Base-by-base conservation (phyloP, 2,888 invertebrate genomes). In the Drosophila colorata region DNA sequence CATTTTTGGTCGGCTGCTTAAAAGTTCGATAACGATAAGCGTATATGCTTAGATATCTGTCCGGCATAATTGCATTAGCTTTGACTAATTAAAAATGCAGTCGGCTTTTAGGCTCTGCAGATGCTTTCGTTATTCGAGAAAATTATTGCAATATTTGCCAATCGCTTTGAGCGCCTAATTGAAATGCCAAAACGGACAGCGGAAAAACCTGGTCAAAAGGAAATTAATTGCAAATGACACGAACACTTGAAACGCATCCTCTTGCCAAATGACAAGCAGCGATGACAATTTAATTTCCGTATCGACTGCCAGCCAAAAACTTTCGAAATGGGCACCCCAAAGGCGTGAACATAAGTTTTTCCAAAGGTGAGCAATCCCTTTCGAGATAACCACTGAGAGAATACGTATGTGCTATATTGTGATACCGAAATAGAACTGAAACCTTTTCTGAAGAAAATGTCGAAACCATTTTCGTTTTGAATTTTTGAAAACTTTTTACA, bases 151-250 rank as follows among this genome's bases (percentile, higher is more conserved):
- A 69, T 76, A 75, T 63, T 67, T 63, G 60, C 13, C 52, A 44
- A 37, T 40, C 35, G 48, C 81, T 74, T 86, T 86, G 80, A 74
- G 66, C 59, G 51, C 33, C 63, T 82, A 88, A 88, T 86, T 82
- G 83, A 79, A 86, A 88, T 87, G 74, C 48, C 68, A 69, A 65
- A 65, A 57, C 66, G 78, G 69, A 51, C 85, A 70, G 80, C 87
- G 81, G 75, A 78, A 81, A 67, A 68, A 61, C 58, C 66, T 70
- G 86, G 73, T 75, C 83, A 87, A 83, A 87, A 76, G 83, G 69
- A 78, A 80, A 87, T 83, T 85, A 88, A 83, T 86, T 87, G 87
- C 84, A 83, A 72, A 69, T 80, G 88, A 87, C 88, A 87, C 84
- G 80, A 83, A 78, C 75, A 83, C 84, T 83, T 77, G 69, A 72